phyloP scores from a whole-genome alignment of 2,113 vertebrate genomes.

The Columba janthina region DNA sequence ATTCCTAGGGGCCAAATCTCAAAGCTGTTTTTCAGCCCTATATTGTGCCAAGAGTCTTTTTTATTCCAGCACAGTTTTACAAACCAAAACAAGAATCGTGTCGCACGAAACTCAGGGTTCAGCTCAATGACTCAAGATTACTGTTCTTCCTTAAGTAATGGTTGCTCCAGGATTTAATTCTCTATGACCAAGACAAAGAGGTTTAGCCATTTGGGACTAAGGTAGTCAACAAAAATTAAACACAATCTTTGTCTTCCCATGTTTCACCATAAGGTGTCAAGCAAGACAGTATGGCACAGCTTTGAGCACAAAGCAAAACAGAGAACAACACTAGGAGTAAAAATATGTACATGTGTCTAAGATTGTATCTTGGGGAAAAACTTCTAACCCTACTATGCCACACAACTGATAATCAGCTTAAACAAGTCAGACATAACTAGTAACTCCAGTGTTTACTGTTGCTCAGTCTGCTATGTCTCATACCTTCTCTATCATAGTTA shows the following conservation, averaged over 20 bases:
- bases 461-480: background rate
- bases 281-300: background rate
- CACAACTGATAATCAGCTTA: background rate
- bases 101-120: background rate
- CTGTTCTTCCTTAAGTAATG: background rate
- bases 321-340: background rate
- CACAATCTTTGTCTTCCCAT: background rate
- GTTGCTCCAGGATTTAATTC: background rate
- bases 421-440: background rate
- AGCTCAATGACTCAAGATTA: background rate
- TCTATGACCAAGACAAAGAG: background rate
- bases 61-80: background rate
- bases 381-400: background rate
- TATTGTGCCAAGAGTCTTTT: conserved; percentile 4
- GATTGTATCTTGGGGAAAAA: background rate
- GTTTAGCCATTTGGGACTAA: background rate
- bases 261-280: background rate
- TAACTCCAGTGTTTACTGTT: background rate
- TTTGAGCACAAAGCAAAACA: background rate
- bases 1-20: conserved; percentile 51
- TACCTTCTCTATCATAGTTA: background rate
- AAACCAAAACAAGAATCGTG: conserved; percentile 3
- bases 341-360: background rate
- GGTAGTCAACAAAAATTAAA: background rate
- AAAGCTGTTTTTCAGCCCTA: conserved; percentile 9